Conservation (phyloP, 2,113 vertebrate genomes). For the Bufo bufo region DNA sequence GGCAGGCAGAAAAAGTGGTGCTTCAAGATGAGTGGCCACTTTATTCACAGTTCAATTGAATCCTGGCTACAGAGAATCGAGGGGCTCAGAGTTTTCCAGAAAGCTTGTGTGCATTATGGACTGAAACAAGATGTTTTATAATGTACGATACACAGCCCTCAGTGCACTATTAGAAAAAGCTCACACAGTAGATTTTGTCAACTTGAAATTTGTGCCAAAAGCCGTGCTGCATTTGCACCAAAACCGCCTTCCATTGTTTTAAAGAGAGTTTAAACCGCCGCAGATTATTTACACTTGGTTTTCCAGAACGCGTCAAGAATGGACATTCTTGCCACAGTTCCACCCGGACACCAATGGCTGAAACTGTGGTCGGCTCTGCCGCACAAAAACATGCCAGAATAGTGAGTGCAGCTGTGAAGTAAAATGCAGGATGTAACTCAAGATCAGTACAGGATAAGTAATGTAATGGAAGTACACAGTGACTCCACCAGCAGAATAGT, state of each 20-base stretch:
- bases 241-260: too few species aligned
- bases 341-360: too few species aligned
- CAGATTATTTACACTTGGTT: too few species aligned
- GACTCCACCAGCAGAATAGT: too few species aligned
- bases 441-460: not conserved
- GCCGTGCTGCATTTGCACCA: too few species aligned
- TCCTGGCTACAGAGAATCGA: not conserved
- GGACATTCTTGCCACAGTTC: too few species aligned
- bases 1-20: slow-evolving; percentile 7
- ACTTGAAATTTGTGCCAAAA: too few species aligned
- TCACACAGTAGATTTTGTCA: too few species aligned
- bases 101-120: not conserved
- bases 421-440: not conserved
- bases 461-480: not conserved
- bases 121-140: not conserved
- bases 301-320: too few species aligned
- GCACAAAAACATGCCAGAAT: not conserved
- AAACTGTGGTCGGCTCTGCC: too few species aligned
- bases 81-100: not conserved
- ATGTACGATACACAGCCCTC: not conserved
- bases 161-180: not conserved
- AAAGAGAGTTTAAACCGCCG: too few species aligned
- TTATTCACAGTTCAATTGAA: slow-evolving; percentile 9
- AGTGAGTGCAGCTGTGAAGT: not conserved
- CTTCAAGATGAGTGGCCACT: slow-evolving; percentile 42